These are phyloP conservation scores for Sycobia sp. DNA, from an alignment of 1,140 invertebrate genomes.

Conservation along the genomic window DNA sequence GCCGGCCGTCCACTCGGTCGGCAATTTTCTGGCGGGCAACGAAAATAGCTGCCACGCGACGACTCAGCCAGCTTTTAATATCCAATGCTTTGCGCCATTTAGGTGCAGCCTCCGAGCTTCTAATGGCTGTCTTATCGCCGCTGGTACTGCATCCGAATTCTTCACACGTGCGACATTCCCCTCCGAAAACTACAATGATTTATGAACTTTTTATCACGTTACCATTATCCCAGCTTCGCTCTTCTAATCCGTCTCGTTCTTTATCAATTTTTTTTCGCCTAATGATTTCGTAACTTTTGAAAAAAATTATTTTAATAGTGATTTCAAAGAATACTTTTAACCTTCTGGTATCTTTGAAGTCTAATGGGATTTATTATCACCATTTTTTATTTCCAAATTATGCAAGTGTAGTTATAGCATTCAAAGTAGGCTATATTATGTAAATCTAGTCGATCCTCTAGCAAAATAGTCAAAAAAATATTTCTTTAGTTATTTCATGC, in stretches of 20 bases:
- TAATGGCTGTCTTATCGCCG: conserved; percentile 21
- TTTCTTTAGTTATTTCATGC: too few species aligned
- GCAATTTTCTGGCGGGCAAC: not conserved
- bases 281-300: too few species aligned
- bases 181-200: not conserved
- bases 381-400: not conserved
- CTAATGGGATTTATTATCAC: too few species aligned
- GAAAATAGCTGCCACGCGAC: not conserved
- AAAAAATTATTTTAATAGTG: too few species aligned
- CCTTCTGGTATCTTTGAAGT: too few species aligned
- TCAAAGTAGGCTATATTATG: too few species aligned
- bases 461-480: too few species aligned
- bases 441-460: too few species aligned
- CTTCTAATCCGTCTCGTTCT: not conserved
- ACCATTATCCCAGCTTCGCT: not conserved
- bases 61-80: conserved; percentile 14
- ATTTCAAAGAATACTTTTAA: too few species aligned
- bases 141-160: conserved; percentile 3
- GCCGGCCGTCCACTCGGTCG: not conserved
- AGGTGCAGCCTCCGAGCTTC: not conserved
- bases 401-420: not conserved
- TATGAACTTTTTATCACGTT: conserved; percentile 9
- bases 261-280: not conserved
- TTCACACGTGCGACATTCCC: conserved; percentile 1
- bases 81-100: not conserved